phyloP scores from a whole-genome alignment of 2,113 vertebrate genomes.

The Crypturellus undulatus region DNA sequence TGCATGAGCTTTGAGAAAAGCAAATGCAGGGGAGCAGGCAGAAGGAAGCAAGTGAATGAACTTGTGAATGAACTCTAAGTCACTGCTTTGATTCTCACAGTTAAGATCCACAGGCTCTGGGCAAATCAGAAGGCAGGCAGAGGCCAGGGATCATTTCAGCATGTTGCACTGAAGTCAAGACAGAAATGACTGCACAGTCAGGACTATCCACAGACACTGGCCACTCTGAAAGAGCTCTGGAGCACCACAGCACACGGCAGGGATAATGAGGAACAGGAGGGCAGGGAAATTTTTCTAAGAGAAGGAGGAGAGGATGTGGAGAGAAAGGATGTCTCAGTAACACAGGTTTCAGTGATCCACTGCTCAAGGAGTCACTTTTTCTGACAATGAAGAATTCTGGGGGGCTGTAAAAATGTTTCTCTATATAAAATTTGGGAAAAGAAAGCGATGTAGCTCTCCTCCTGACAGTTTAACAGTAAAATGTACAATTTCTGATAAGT shows the following conservation, averaged over 20 bases:
- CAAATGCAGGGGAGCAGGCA: background rate
- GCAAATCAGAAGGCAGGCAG: background rate
- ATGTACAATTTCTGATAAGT: background rate
- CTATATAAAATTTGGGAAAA: background rate
- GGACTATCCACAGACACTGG: background rate
- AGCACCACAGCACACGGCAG: background rate
- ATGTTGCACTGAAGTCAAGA: background rate
- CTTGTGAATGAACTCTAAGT: background rate
- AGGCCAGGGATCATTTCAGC: background rate
- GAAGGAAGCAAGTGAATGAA: background rate
- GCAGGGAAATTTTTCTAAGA: background rate
- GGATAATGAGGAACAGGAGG: background rate
- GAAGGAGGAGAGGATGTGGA: background rate
- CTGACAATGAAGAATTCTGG: background rate
- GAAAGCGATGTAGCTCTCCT: background rate
- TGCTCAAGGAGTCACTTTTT: background rate
- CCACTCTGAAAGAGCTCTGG: background rate
- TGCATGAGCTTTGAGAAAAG: background rate
- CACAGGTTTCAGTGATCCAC: background rate
- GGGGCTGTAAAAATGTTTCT: background rate
- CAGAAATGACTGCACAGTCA: background rate
- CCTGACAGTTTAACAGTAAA: background rate
- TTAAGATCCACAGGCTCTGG: background rate
- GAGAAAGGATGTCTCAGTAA: fast-evolving
- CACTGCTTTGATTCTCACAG: background rate